Evolutionary conservation across 1,140 invertebrate species (phyloP), one percentile per base, ranked within the genome.

Genomic region (Hirudo medicinalis): DNA sequence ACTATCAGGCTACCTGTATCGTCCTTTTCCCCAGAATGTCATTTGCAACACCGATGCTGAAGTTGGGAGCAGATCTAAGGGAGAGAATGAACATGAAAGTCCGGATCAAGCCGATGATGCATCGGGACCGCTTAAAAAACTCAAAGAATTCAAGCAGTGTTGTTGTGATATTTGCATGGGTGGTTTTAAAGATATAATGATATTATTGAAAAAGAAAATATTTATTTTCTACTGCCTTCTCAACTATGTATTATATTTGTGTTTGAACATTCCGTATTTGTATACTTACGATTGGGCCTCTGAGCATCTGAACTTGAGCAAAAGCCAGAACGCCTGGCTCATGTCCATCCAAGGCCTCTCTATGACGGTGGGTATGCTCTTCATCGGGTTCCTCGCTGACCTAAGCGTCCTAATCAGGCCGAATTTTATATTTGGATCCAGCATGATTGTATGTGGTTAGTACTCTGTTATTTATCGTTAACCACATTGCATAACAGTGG

Each of bases 251-350:
- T 49, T 72, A 19, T 74, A 72, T 49, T 53, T 72, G 43, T 72
- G 57, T 60, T 43, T 72, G 19, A 70, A 70, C 25, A 67, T 74
- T 25, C 73, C 73, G 22, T 72, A 74, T 71, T 25, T 74, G 9
- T 74, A 72, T 54, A 36, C 71, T n/a, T 27, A 71, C 27, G 73
- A 74, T 40, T 25, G 40, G 32, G 73, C 73, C 15, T 49, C 43
- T 1, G 29, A 22, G 6, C 53, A 63, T 53, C 43, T 68, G 40
- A 87, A 87, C 72, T 87, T 74, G 32, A 36, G 43, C 22, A 25
- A 11, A 29, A 49, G 63, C 9, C 25, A 66, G 20, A 36, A 69
- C 29, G 55, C 20, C 0, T 74, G 60, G 25, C 43, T 74, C 19
- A 54, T 72, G 22, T 74, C 73, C 15, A 54, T 60, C 40, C 71